A percentile compares a stretch with the other conserved stretches of the same genome.
phyloP scores from a whole-genome alignment of 64 coral and sea anemone species.

The Montipora efflorescens region DNA sequence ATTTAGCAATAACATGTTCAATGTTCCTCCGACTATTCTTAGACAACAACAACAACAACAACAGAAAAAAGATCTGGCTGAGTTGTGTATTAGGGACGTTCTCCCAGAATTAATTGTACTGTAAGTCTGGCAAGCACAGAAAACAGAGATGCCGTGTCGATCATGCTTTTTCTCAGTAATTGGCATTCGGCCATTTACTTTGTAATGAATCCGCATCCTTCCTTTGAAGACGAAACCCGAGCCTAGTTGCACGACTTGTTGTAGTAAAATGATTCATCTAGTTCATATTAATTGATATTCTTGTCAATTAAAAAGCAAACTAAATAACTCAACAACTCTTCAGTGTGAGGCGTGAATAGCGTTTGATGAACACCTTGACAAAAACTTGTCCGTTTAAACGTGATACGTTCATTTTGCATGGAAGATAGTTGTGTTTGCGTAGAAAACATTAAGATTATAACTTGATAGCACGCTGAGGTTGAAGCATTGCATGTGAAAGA shows the following conservation, averaged over 20 bases:
- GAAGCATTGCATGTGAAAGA: not conserved
- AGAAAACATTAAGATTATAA: slow-evolving; percentile 12
- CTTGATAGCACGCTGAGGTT: slow-evolving; percentile 32
- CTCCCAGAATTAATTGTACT: not conserved
- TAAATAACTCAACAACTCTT: slow-evolving; percentile 3
- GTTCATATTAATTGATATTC: not conserved
- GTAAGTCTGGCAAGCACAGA: slow-evolving; percentile 11
- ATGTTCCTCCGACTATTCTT: not conserved
- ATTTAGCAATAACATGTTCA: not conserved
- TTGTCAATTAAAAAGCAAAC: not conserved
- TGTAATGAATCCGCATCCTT: not conserved
- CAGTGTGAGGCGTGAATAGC: not conserved
- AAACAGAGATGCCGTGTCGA: not conserved
- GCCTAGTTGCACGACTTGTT: not conserved
- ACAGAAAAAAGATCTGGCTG: not conserved
- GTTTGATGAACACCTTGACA: not conserved
- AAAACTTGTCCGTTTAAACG: not conserved
- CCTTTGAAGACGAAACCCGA: slow-evolving; percentile 5
- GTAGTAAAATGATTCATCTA: not conserved
- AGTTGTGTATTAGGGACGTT: not conserved
- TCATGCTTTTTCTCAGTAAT: not conserved
- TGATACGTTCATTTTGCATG: not conserved
- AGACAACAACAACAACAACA: not conserved
- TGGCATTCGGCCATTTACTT: slow-evolving; percentile 25
- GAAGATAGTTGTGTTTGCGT: not conserved